Conservation (phyloP, 2,113 vertebrate genomes). For the Daboia siamensis region DNA sequence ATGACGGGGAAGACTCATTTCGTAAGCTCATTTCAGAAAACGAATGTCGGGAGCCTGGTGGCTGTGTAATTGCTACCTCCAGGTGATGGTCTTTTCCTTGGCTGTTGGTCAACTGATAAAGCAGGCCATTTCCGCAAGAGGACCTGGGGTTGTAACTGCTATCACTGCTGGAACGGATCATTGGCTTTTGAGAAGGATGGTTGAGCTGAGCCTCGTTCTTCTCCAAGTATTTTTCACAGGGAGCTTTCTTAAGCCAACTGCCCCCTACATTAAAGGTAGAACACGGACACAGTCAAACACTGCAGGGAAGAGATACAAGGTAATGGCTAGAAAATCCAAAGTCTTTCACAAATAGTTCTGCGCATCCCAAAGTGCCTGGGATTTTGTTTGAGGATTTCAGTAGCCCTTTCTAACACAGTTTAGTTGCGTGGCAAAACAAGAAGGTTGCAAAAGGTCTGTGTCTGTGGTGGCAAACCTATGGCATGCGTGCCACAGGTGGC, state of each 20-base stretch:
- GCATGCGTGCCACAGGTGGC: no score
- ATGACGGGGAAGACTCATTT: slow-evolving; percentile 57
- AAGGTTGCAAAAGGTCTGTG: not conserved
- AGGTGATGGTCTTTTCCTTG: slow-evolving; percentile 68
- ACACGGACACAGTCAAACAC: not conserved
- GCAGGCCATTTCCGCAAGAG: slow-evolving; percentile 16
- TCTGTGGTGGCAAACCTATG: no score
- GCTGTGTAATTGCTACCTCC: slow-evolving; percentile 63
- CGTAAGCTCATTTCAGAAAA: slow-evolving; percentile 47
- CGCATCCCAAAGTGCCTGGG: not conserved
- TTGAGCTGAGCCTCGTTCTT: slow-evolving; percentile 51
- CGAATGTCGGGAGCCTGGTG: slow-evolving; percentile 18
- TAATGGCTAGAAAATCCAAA: not conserved
- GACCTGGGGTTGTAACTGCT: slow-evolving; percentile 72
- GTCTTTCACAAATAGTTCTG: not conserved
- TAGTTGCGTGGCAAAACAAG: not conserved
- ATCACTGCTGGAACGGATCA: slow-evolving; percentile 90
- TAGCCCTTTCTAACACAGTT: not conserved
- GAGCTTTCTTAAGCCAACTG: slow-evolving; percentile 76
- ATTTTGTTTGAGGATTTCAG: not conserved
- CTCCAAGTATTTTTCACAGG: slow-evolving; percentile 72
- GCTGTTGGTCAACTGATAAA: slow-evolving; percentile 49
- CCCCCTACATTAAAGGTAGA: slow-evolving; percentile 61
- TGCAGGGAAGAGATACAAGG: not conserved
- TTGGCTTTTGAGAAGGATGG: slow-evolving; percentile 73